Evolutionary conservation across 2,797 vertebrate genomes (phyloP), one percentile per base, ranked within the genome.

Genomic region (Adelosebastes latens): DNA sequence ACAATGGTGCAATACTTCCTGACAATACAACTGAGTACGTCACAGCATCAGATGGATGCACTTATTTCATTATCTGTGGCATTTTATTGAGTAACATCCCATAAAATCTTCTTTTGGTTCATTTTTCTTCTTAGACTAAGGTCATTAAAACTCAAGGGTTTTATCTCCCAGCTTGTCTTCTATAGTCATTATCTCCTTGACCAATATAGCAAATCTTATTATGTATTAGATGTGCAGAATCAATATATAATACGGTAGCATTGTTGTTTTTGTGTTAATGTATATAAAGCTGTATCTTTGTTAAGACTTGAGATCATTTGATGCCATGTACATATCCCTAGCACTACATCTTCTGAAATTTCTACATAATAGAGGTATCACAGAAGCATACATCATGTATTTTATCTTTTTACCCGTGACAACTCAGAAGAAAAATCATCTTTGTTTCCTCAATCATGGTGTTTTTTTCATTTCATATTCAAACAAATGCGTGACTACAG

Each of bases 1-100:
- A 46, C 11, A 72, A 42, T 81, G 71, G 31, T 24, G 78, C 58
- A 87, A 85, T 53, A 53, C 18, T 31, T 70, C 31, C 32, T 34
- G n/a, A 13, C 2, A 55, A 60, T 12, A 27, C 6, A 27, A 71
- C 12, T 67, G 65, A 80, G 27, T 81, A 86, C 3, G 11, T 27
- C 49, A 49, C 8, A 66, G 27, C 42, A 36, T 68, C 58, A 72
- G 31, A 77, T 60, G 36, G 9, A 31, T 29, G 2, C 11, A 61
- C 36, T 67, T 20, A 34, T 14, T 24, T 58, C 6, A 56, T 56
- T 24, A 29, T 20, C 16, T 61, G 29, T 59, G 59, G 20, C 7
- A 67, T 73, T 64, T 20, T 73, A 24, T 61, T 82, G 59, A 53
- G 31, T 58, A 79, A 53, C 29, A 68, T 61, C 12, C 58, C 25